These are phyloP conservation scores for Cerastis rubricosa DNA, from an alignment of 2,888 invertebrate genomes.

Conservation along the genomic window DNA sequence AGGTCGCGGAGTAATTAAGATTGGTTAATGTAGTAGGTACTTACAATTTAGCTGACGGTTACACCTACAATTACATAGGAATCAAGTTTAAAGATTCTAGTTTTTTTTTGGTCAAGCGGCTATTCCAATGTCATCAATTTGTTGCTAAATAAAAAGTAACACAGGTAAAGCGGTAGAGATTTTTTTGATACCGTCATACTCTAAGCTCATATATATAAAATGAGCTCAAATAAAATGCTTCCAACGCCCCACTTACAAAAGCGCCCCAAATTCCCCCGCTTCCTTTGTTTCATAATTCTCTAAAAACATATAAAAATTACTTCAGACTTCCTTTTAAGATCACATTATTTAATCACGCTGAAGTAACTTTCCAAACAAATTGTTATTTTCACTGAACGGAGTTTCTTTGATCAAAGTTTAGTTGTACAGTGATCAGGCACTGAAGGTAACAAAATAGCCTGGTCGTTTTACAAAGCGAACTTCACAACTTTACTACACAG, in stretches of 20 bases:
- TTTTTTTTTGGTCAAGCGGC: background rate
- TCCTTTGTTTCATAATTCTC: constrained; percentile 41
- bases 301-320: constrained; percentile 41
- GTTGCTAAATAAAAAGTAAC: background rate
- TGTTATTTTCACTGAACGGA: constrained; percentile 46
- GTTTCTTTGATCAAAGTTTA: constrained; percentile 57
- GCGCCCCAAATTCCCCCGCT: background rate
- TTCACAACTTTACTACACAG: constrained; percentile 43
- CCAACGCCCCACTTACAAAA: constrained; percentile 9
- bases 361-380: constrained; percentile 49
- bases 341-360: constrained; percentile 45
- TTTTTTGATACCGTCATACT: background rate
- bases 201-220: constrained; percentile 18
- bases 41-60: background rate
- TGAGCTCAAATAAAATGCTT: constrained; percentile 5
- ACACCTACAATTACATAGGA: background rate
- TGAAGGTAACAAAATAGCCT: constrained; percentile 40
- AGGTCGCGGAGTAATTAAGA: background rate
- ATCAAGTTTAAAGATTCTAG: background rate
- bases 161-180: background rate
- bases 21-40: background rate
- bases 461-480: constrained; percentile 59
- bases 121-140: background rate
- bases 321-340: constrained; percentile 34
- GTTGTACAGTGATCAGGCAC: constrained; percentile 45